Evolutionary conservation across 2,888 invertebrate species (phyloP).

Genomic region (Eledona agricola): DNA sequence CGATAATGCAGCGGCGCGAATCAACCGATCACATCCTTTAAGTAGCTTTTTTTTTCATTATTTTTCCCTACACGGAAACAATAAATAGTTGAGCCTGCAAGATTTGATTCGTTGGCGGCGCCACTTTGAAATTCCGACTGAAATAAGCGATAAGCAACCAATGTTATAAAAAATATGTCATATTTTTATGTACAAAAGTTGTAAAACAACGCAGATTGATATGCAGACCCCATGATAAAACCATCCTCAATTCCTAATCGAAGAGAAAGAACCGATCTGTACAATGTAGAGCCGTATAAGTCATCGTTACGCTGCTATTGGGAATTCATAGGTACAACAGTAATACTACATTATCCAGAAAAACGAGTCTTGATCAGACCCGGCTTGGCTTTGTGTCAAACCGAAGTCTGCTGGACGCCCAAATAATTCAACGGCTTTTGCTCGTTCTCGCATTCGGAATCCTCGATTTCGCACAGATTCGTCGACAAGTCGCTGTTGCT

Average conservation of each 20-base stretch:
- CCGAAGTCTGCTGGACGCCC: constrained; percentile 61
- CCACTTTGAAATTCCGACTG: constrained; percentile 7
- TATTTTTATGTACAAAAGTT: constrained; percentile 42
- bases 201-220: constrained; percentile 48
- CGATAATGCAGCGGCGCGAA: too few relatives aligned
- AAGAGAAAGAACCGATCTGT: constrained; percentile 17
- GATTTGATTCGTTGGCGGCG: constrained; percentile 1
- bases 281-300: constrained; percentile 39
- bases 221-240: constrained; percentile 57
- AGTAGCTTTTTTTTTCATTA: too few relatives aligned
- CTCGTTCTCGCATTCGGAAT: constrained; percentile 77
- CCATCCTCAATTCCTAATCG: constrained; percentile 49
- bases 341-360: constrained; percentile 54
- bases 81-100: too few relatives aligned
- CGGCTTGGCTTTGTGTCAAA: constrained; percentile 53
- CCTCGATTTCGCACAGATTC: constrained; percentile 91
- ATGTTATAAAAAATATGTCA: constrained; percentile 52
- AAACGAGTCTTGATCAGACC: constrained; percentile 50
- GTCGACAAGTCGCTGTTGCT: constrained; percentile 89
- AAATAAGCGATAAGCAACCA: constrained; percentile 39
- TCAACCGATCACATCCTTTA: too few relatives aligned
- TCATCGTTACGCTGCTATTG: constrained; percentile 37
- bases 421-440: constrained; percentile 61
- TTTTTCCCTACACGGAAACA: too few relatives aligned
- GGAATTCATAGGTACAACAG: constrained; percentile 46